Conservation (phyloP, 2,113 vertebrate genomes). For the Rafetus swinhoei region DNA sequence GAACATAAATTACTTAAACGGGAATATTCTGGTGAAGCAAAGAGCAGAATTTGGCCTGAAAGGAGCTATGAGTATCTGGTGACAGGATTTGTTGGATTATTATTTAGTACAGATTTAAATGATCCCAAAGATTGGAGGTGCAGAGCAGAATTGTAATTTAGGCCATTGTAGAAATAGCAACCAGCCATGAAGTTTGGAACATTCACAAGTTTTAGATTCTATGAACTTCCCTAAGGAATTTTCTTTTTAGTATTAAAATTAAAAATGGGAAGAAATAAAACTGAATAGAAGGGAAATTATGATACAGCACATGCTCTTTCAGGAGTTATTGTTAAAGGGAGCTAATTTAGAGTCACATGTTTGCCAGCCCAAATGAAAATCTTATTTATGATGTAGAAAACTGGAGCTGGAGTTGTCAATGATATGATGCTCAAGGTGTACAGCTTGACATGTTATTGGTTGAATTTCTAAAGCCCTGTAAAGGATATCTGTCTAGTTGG, state of each 20-base stretch:
- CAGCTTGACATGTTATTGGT: too few relatives aligned
- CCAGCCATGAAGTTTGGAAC: neutral
- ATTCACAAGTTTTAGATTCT: neutral
- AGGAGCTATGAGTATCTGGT: neutral
- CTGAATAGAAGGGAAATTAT: too few relatives aligned
- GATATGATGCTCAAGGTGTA: too few relatives aligned
- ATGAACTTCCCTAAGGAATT: neutral
- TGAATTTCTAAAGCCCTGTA: too few relatives aligned
- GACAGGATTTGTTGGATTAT: neutral
- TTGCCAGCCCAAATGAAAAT: too few relatives aligned
- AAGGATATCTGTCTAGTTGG: too few relatives aligned
- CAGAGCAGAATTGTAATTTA: neutral
- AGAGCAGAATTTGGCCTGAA: neutral
- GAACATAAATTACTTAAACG: neutral
- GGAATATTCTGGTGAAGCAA: conserved; percentile 13
- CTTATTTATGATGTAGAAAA: too few relatives aligned
- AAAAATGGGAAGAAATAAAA: neutral
- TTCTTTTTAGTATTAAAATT: neutral
- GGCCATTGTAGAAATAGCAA: neutral
- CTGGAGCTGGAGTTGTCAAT: too few relatives aligned
- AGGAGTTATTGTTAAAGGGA: too few relatives aligned
- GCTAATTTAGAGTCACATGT: too few relatives aligned
- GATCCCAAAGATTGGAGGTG: neutral
- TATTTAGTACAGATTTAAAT: neutral
- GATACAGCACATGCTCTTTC: too few relatives aligned